Percentiles rank a stretch among this genome's conserved stretches.
Evolutionary conservation across 2,797 vertebrate species (phyloP).

Genomic region (Lerista edwardsae): DNA sequence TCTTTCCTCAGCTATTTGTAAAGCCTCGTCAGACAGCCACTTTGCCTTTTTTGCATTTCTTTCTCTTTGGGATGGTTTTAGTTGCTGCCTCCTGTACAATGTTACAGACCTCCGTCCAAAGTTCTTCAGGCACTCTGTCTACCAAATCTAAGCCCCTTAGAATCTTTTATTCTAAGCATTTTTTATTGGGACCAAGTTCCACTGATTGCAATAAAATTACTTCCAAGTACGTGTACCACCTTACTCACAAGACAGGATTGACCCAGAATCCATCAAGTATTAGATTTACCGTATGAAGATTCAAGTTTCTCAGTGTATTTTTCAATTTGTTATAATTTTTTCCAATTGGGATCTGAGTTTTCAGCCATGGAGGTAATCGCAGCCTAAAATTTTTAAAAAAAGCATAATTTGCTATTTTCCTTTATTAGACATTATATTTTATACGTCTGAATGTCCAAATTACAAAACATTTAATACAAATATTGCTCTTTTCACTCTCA

Average conservation of each 20-base stretch:
- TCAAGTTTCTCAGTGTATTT: conserved; percentile 90
- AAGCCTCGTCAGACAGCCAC: no score
- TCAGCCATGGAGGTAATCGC: conserved; percentile 94
- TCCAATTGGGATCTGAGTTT: conserved; percentile 94
- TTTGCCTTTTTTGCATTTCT: no score
- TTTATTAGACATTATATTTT: conserved; percentile 11
- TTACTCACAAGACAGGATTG: not conserved
- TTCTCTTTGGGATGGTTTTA: no score
- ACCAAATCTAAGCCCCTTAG: no score
- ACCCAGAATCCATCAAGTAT: not conserved
- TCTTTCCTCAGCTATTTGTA: no score
- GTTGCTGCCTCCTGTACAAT: no score
- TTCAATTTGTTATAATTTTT: conserved; percentile 96
- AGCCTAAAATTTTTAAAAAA: conserved; percentile 77
- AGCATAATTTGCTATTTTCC: conserved; percentile 10
- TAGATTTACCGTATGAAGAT: conserved; percentile 91
- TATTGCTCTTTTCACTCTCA: not conserved
- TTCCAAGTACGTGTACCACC: not conserved
- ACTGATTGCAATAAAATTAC: not conserved
- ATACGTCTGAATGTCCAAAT: not conserved
- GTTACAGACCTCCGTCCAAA: no score
- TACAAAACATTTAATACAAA: not conserved
- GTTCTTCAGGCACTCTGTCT: no score
- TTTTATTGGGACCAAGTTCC: not conserved
- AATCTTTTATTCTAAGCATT: not conserved